Conservation (phyloP, 2,113 vertebrate species). For the Paralichthys olivaceus region DNA sequence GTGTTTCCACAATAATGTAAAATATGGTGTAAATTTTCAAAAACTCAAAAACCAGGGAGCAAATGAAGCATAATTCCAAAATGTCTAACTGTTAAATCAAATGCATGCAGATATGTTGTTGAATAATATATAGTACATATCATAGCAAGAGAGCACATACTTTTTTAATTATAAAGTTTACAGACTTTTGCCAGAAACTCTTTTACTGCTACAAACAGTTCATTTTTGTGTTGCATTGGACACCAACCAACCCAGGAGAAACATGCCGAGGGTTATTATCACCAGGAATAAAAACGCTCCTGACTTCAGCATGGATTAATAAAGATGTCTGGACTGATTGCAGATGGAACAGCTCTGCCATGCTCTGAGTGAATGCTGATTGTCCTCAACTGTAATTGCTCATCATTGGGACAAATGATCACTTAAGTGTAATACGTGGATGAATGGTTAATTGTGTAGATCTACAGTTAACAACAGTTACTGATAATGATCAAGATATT, state of each 20-base stretch:
- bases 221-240: not conserved
- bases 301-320: constrained; percentile 13
- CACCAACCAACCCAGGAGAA: constrained; percentile 12
- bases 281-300: not conserved
- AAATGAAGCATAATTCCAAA: not conserved
- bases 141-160: not conserved
- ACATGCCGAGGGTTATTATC: constrained; percentile 11
- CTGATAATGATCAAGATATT: constrained; percentile 30
- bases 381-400: constrained; percentile 13
- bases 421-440: constrained; percentile 30
- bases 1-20: not conserved
- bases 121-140: not conserved
- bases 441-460: constrained; percentile 15
- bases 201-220: constrained; percentile 27
- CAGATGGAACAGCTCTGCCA: constrained; percentile 1
- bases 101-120: not conserved
- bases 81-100: not conserved
- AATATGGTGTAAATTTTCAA: not conserved
- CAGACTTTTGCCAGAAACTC: constrained; percentile 32
- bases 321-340: constrained; percentile 9
- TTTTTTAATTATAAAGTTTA: constrained; percentile 32
- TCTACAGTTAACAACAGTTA: constrained; percentile 22
- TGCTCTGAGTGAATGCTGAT: constrained; percentile 22
- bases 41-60: not conserved
- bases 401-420: constrained; percentile 33